Evolutionary conservation across 2,113 vertebrate species (phyloP).

Genomic region (Tachuris rubrigastra): DNA sequence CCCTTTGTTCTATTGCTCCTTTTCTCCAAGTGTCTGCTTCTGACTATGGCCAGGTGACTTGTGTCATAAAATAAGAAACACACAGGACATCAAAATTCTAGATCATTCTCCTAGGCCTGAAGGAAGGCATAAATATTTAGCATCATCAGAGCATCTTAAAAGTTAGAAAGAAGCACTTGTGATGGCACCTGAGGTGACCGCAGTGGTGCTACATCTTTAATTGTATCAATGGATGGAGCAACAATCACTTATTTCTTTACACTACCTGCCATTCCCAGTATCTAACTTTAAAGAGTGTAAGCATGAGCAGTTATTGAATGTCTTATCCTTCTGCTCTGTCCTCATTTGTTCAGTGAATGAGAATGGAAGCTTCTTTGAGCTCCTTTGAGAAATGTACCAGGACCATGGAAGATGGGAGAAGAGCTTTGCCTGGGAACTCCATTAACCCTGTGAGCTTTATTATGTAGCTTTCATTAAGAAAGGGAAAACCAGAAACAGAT

Average conservation of each 20-base stretch:
- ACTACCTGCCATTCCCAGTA: not conserved
- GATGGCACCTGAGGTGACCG: not conserved
- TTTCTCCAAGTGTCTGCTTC: not conserved
- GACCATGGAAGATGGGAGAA: not conserved
- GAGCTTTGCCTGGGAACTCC: not conserved
- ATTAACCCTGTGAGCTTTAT: not conserved
- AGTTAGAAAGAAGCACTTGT: not conserved
- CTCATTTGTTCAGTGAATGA: not conserved
- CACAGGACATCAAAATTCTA: not conserved
- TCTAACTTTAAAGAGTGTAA: not conserved
- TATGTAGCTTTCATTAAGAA: not conserved
- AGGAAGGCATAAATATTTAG: not conserved
- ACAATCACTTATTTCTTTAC: not conserved
- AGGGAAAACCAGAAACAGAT: not conserved
- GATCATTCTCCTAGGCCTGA: not conserved
- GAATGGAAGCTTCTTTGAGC: not conserved
- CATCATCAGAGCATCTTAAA: not conserved
- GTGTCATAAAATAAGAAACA: not conserved
- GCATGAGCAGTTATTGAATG: not conserved
- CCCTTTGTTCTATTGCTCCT: not conserved
- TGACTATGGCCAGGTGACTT: not conserved
- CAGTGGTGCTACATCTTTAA: not conserved
- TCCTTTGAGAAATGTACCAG: not conserved
- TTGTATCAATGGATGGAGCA: not conserved
- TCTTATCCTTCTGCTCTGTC: not conserved